Evolutionary conservation across 2,113 vertebrate genomes (phyloP).

Genomic region (Sinocyclocheilus grahami): DNA sequence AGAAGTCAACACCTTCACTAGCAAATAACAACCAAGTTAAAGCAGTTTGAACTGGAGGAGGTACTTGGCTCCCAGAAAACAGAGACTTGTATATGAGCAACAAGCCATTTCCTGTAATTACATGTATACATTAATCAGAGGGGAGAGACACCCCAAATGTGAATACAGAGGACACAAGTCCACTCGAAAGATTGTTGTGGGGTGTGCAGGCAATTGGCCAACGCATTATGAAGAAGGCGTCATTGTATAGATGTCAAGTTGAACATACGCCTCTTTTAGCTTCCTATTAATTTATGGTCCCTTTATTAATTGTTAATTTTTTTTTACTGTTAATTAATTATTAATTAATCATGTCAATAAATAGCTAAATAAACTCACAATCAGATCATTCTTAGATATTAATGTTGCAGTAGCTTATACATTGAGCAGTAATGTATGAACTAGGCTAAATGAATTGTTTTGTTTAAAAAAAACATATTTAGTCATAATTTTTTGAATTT

Average conservation of each 20-base stretch:
- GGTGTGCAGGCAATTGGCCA: conserved; percentile 36
- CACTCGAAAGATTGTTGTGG: conserved; percentile 43
- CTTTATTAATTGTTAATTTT: no score
- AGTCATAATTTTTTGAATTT: no score
- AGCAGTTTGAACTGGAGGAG: conserved; percentile 20
- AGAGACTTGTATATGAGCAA: conserved; percentile 3
- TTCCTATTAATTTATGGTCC: no score
- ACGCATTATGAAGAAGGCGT: conserved; percentile 45
- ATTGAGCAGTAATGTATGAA: no score
- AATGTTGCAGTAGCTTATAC: no score
- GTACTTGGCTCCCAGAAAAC: neutral
- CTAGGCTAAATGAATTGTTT: no score
- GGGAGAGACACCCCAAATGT: conserved; percentile 38
- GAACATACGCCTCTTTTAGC: no score
- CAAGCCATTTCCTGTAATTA: conserved; percentile 46
- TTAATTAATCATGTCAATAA: no score
- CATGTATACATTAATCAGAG: conserved; percentile 26
- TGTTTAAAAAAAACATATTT: no score
- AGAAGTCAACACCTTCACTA: conserved; percentile 34
- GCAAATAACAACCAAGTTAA: conserved; percentile 7
- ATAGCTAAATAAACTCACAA: no score
- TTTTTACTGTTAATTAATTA: no score
- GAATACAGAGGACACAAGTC: conserved; percentile 25
- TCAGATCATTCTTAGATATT: no score
- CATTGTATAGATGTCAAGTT: conserved; percentile 6